These are phyloP conservation scores for Cistogaster globosa DNA, from an alignment of 2,888 invertebrate genomes.

Conservation along the genomic window DNA sequence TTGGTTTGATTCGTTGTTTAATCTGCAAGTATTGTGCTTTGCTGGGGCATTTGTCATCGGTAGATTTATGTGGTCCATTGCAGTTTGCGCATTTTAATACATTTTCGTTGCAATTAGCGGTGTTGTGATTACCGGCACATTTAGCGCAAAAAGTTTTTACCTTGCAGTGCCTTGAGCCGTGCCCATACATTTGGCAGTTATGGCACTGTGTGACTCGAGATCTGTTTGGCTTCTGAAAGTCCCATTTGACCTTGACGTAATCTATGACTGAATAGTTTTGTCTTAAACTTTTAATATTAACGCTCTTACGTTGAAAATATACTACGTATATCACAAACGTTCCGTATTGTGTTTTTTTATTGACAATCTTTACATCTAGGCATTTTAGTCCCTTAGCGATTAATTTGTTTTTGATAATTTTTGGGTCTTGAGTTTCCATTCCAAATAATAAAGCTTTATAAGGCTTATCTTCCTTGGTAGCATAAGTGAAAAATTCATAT, in stretches of 20 bases:
- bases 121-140: neutral
- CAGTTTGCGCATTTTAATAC: neutral
- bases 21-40: neutral
- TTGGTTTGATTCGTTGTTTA: conserved; percentile 3
- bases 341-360: too few species aligned
- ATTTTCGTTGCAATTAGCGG: neutral
- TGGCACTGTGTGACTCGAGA: neutral
- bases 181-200: too few species aligned
- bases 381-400: too few species aligned
- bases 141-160: neutral
- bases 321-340: too few species aligned
- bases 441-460: too few species aligned
- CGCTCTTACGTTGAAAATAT: neutral
- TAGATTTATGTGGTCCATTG: neutral
- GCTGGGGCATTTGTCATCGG: neutral
- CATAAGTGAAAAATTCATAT: too few species aligned
- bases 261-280: neutral
- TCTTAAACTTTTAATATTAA: neutral
- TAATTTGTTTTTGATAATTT: too few species aligned
- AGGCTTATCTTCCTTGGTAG: too few species aligned
- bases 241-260: conserved; percentile 2
- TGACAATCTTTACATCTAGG: too few species aligned
- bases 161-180: neutral
- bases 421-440: too few species aligned
- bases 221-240: neutral